Evolutionary conservation across 2,113 vertebrate genomes (phyloP).

Genomic region (Protobothrops mucrosquamatus): DNA sequence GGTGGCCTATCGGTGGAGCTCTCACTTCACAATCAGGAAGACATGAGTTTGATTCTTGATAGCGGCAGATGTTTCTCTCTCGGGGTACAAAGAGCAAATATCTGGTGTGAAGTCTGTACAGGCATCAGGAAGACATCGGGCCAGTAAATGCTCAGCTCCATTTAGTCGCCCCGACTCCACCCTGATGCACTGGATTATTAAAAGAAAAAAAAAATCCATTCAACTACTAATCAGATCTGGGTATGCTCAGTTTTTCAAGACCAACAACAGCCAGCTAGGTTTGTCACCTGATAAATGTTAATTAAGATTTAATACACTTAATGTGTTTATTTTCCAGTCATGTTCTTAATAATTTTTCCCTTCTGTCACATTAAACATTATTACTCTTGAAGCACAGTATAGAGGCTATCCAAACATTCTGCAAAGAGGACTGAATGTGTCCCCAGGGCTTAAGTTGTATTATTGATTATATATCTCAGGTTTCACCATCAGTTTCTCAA

Average conservation of each 20-base stretch:
- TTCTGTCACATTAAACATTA: neutral
- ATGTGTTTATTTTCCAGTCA: neutral
- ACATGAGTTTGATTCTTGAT: neutral
- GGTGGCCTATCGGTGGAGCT: neutral
- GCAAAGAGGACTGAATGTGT: neutral
- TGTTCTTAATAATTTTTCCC: neutral
- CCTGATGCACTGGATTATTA: neutral
- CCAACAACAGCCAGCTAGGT: neutral
- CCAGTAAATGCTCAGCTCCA: neutral
- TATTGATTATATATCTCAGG: neutral
- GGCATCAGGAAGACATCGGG: neutral
- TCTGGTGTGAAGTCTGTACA: neutral
- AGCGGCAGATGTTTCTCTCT: neutral
- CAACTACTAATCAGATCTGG: neutral
- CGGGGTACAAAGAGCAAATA: neutral
- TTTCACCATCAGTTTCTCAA: neutral
- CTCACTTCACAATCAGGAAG: neutral
- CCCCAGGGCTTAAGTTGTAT: neutral
- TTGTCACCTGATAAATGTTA: neutral
- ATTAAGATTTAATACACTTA: neutral
- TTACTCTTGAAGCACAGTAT: neutral
- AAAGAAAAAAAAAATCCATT: neutral
- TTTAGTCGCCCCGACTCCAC: neutral
- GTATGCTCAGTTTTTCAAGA: neutral
- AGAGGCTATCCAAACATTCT: neutral